phyloP scores from a whole-genome alignment of 2,888 invertebrate species.

The Elysia crispata region DNA sequence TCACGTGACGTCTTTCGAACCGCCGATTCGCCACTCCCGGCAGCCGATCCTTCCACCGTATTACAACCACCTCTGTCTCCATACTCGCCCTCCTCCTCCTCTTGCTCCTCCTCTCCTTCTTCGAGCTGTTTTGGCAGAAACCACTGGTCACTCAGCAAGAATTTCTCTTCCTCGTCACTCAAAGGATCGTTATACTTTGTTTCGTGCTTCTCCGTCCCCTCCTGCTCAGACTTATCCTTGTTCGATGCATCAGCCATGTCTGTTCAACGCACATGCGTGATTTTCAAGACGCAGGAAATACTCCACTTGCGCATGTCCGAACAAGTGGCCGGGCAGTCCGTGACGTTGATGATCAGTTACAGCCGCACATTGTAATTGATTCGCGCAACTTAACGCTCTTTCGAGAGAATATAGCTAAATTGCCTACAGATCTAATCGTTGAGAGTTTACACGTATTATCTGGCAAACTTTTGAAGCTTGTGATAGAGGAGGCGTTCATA shows the following conservation, averaged over 20 bases:
- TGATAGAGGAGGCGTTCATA: no score
- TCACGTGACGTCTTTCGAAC: background rate
- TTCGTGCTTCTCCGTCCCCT: background rate
- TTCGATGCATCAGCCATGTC: background rate
- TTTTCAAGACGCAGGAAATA: no score
- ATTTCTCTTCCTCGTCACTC: conserved; percentile 19
- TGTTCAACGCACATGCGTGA: background rate
- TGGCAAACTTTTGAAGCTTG: no score
- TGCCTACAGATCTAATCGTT: no score
- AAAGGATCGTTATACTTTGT: background rate
- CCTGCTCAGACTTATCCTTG: background rate
- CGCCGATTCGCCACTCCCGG: background rate
- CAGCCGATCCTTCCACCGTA: background rate
- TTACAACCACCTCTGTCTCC: background rate
- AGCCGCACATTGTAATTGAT: no score
- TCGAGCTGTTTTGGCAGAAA: background rate
- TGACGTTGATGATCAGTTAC: no score
- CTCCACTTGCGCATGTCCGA: no score
- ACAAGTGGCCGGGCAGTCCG: no score
- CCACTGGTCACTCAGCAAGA: conserved; percentile 28
- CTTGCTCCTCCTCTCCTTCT: background rate
- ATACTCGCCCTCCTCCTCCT: background rate
- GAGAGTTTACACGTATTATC: no score
- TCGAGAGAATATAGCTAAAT: no score
- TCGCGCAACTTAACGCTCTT: no score